phyloP scores from a whole-genome alignment of 2,888 invertebrate genomes.

The Folsomia manolachei region DNA sequence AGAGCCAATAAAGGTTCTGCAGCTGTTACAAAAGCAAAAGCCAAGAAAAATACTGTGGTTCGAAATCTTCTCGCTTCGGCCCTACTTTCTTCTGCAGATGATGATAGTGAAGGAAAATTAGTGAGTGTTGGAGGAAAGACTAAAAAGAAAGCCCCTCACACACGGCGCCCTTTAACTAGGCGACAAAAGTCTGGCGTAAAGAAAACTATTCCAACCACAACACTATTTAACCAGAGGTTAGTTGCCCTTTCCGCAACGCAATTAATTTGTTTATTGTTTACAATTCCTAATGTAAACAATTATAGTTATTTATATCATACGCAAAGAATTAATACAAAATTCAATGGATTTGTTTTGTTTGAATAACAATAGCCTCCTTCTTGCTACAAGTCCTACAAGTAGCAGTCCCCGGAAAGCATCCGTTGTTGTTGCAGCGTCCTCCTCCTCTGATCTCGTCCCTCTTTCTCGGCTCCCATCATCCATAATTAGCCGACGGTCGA shows the following conservation, averaged over 20 bases:
- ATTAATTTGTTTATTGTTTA: not conserved
- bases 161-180: constrained; percentile 44
- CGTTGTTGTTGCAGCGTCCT: not conserved
- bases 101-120: not conserved
- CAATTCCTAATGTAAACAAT: too few relatives aligned
- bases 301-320: too few relatives aligned
- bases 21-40: not conserved
- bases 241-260: too few relatives aligned
- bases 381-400: not conserved
- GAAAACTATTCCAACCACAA: constrained; percentile 50
- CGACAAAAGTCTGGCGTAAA: constrained; percentile 42
- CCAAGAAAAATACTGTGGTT: not conserved
- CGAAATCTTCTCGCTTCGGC: not conserved
- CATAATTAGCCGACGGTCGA: not conserved
- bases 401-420: not conserved
- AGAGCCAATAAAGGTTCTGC: not conserved
- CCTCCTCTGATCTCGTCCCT: not conserved
- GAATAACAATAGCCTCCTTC: too few relatives aligned
- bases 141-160: constrained; percentile 4
- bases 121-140: not conserved
- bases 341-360: too few relatives aligned
- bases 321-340: too few relatives aligned
- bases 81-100: not conserved
- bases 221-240: constrained; percentile 40
- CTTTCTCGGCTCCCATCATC: not conserved